phyloP scores from a whole-genome alignment of 2,888 invertebrate species.

The Dynastes hyllus region DNA sequence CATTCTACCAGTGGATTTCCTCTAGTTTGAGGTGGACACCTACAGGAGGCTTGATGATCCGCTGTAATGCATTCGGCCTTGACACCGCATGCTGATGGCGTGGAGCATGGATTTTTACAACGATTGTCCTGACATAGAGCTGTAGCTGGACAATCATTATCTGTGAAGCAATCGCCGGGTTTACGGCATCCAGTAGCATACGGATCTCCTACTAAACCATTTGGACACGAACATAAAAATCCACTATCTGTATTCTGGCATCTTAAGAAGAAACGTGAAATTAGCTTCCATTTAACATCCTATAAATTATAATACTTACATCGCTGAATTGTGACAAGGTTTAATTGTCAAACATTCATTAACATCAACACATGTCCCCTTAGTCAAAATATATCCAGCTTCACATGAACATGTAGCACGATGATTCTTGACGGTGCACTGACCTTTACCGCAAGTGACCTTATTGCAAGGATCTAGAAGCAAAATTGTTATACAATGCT shows the following conservation, averaged over 20 bases:
- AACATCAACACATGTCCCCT: constrained; percentile 83
- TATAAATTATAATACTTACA: constrained; percentile 66
- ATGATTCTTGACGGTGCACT: constrained; percentile 83
- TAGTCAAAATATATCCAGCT: constrained; percentile 80
- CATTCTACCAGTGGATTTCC: constrained; percentile 86
- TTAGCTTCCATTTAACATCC: not conserved
- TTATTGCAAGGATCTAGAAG: constrained; percentile 85
- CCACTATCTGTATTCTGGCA: constrained; percentile 88
- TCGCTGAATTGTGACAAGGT: constrained; percentile 87
- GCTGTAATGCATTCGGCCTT: constrained; percentile 84
- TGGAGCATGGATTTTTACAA: constrained; percentile 86
- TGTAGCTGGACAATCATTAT: constrained; percentile 85
- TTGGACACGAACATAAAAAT: constrained; percentile 84
- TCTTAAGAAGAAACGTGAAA: constrained; percentile 62
- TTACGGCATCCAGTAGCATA: constrained; percentile 82
- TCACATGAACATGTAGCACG: constrained; percentile 83
- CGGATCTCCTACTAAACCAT: constrained; percentile 87
- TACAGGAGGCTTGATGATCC: constrained; percentile 82
- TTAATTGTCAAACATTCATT: constrained; percentile 83
- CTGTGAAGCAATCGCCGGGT: constrained; percentile 87
- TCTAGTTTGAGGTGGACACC: constrained; percentile 82
- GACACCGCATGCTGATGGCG: constrained; percentile 79
- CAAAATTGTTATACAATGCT: not conserved
- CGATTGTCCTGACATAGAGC: constrained; percentile 84
- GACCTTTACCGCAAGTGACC: constrained; percentile 86